Evolutionary conservation across 1,140 invertebrate genomes (phyloP).

Genomic region (Orius laevigatus): DNA sequence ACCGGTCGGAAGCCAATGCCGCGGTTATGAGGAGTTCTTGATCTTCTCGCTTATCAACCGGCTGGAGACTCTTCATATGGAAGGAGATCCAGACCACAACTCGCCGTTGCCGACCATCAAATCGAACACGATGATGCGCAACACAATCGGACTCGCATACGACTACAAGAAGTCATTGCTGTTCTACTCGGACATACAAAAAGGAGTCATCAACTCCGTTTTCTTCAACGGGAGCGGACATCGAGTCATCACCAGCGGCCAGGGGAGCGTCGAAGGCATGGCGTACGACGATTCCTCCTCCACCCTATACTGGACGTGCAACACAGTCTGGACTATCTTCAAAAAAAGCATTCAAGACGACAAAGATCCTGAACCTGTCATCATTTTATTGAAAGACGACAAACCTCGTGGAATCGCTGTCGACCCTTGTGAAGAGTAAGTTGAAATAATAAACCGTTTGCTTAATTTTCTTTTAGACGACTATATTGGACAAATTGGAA

Average conservation of each 20-base stretch:
- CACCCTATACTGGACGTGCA: conserved; percentile 72
- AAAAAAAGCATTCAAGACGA: conserved; percentile 33
- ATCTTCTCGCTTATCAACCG: conserved; percentile 55
- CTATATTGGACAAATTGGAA: conserved; percentile 80
- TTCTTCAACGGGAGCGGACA: conserved; percentile 64
- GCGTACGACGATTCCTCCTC: conserved; percentile 49
- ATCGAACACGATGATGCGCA: conserved; percentile 51
- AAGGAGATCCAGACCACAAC: conserved; percentile 46
- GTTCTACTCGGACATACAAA: conserved; percentile 78
- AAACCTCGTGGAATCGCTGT: conserved; percentile 68
- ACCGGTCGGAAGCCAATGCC: neutral
- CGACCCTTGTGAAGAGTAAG: conserved; percentile 56
- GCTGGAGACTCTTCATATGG: conserved; percentile 59
- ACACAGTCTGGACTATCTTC: conserved; percentile 57
- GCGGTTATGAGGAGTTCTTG: conserved; percentile 38
- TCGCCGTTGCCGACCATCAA: conserved; percentile 58
- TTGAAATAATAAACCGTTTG: conserved; percentile 15
- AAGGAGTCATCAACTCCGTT: conserved; percentile 66
- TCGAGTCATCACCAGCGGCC: conserved; percentile 46
- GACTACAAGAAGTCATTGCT: conserved; percentile 51
- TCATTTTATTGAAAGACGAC: conserved; percentile 49
- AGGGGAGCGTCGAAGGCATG: conserved; percentile 69
- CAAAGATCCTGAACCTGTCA: conserved; percentile 37
- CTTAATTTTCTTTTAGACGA: conserved; percentile 26
- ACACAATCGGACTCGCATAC: conserved; percentile 69